A percentile compares a stretch with the other conserved stretches of the same genome.
Evolutionary conservation across 2,888 invertebrate species (phyloP).

Genomic region (Mythimna impura): DNA sequence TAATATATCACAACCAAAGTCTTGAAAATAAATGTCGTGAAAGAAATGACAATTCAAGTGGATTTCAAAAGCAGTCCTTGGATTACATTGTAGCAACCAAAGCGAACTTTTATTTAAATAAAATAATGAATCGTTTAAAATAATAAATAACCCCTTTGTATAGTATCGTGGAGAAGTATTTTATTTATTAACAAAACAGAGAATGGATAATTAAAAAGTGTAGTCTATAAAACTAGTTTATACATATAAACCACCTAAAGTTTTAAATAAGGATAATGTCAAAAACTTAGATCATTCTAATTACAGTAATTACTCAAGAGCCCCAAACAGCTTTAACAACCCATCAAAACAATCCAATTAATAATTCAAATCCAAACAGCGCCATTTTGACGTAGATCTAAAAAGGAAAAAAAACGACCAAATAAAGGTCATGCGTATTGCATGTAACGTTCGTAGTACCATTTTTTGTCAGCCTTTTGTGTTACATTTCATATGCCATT

Average conservation of each 20-base stretch:
- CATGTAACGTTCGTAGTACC: slow-evolving; percentile 50
- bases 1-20: slow-evolving; percentile 12
- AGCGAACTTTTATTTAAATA: neutral
- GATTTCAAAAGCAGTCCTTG: neutral
- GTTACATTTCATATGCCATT: slow-evolving; percentile 74
- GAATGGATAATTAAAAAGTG: no score
- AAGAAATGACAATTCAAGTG: neutral
- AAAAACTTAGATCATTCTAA: neutral
- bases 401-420: slow-evolving; percentile 35
- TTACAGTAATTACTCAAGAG: neutral
- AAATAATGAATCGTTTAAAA: neutral
- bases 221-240: no score
- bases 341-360: slow-evolving; percentile 39
- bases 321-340: neutral
- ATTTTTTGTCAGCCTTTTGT: slow-evolving; percentile 65
- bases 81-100: neutral
- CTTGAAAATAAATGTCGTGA: slow-evolving; percentile 6
- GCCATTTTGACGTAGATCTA: slow-evolving; percentile 48
- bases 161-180: no score
- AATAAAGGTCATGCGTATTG: slow-evolving; percentile 63
- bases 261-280: neutral
- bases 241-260: neutral
- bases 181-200: no score
- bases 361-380: slow-evolving; percentile 33
- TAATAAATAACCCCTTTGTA: no score